phyloP scores from a whole-genome alignment of 2,888 invertebrate species.

The Clanis bilineata region DNA sequence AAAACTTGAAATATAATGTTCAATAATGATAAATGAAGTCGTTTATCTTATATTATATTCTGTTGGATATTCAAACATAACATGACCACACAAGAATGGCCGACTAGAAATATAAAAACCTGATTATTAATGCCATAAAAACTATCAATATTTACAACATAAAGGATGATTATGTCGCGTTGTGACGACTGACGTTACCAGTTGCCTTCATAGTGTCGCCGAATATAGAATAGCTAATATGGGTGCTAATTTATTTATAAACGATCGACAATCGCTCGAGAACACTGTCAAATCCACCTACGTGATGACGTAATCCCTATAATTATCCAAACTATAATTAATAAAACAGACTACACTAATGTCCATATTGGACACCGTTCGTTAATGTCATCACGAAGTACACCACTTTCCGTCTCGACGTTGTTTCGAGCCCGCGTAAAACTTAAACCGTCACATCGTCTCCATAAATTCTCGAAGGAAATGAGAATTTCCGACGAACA shows the following conservation, averaged over 20 bases:
- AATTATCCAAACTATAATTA: slow-evolving; percentile 11
- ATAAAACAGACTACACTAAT: slow-evolving; percentile 3
- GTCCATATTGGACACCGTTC: neutral
- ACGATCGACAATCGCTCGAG: slow-evolving; percentile 27
- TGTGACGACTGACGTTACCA: slow-evolving; percentile 23
- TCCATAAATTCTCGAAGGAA: slow-evolving; percentile 69
- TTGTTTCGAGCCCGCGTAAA: slow-evolving; percentile 4
- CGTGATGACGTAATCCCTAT: slow-evolving; percentile 27
- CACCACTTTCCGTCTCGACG: neutral
- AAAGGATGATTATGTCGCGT: slow-evolving; percentile 6
- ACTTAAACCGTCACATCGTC: slow-evolving; percentile 30
- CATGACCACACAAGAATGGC: slow-evolving; percentile 31
- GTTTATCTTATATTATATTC: slow-evolving; percentile 26
- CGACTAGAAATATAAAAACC: slow-evolving; percentile 31
- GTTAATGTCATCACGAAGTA: neutral
- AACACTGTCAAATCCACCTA: slow-evolving; percentile 25
- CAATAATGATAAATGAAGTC: slow-evolving; percentile 34
- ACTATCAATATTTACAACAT: slow-evolving; percentile 16
- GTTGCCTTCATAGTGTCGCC: slow-evolving; percentile 26
- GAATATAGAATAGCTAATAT: slow-evolving; percentile 27
- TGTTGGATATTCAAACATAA: slow-evolving; percentile 33
- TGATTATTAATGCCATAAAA: slow-evolving; percentile 33
- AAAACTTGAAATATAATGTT: slow-evolving; percentile 35
- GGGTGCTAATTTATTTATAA: slow-evolving; percentile 31
- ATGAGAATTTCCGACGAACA: slow-evolving; percentile 74